Evolutionary conservation across 1,140 invertebrate species (phyloP), one percentile per base, ranked within the genome.

Genomic region (Samia ricini): DNA sequence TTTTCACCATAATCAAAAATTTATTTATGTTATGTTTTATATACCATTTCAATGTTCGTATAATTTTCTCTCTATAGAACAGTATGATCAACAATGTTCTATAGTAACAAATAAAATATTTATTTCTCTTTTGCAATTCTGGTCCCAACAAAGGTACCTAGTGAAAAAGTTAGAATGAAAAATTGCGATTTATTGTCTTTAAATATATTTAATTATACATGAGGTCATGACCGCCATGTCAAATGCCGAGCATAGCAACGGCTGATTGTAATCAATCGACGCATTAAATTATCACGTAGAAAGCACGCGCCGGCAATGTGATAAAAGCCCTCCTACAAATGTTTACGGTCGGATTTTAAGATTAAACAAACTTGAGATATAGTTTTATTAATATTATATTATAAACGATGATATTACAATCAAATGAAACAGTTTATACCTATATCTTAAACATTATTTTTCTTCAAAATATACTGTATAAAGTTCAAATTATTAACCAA

Each of bases 201-300:
- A 19, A 51, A 20, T 51, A 23, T 3, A 23, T 12, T 20, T 12
- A 21, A 6, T 2, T 56, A 7, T 20, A 29, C 26, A 15, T 6
- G n/a, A 10, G 55, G 55, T 56, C 55, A 36, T 18, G 55, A 26
- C 18, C 29, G n/a, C 6, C 4, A 22, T 52, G 51, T 52, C 51
- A 52, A 23, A 21, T 8, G 19, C 20, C 51, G 22, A 20, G 8
- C 12, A 23, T 22, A 21, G 20, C 22, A 20, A 36, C 29, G 19
- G 29, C 26, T 15, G 56, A 57, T 57, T 20, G 33, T 29, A 33
- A 57, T 36, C 24, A 36, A n/a, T 20, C 18, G 19, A 29, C 26
- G 18, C 56, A 21, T 29, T 26, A 12, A 33, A 57, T 57, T 29
- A 36, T 22, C 56, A 57, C 56, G 56, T 36, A 36, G 23, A 19